phyloP scores from a whole-genome alignment of 1,140 invertebrate genomes.

The Drosophila repletoides region DNA sequence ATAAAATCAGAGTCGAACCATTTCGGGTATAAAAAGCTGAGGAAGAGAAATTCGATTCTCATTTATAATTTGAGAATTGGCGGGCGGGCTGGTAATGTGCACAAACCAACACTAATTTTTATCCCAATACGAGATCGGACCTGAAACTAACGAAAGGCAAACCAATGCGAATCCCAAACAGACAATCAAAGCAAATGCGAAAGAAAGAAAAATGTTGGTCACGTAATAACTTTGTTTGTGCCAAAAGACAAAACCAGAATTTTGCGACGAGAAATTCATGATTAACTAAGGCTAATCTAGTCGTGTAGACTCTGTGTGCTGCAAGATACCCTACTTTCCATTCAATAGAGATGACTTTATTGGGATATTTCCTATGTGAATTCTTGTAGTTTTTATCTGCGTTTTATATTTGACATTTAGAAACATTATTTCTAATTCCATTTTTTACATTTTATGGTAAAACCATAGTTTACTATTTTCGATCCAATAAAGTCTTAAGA shows the following conservation, averaged over 20 bases:
- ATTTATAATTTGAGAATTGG: slow-evolving; percentile 48
- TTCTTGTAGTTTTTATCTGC: no score
- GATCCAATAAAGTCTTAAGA: no score
- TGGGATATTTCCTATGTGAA: no score
- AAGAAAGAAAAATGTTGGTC: slow-evolving; percentile 59
- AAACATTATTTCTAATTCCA: no score
- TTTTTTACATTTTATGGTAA: no score
- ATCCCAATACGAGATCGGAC: slow-evolving; percentile 3
- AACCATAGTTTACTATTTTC: no score
- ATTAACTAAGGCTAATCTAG: slow-evolving; percentile 56
- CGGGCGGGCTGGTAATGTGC: background rate
- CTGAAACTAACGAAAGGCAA: slow-evolving; percentile 9
- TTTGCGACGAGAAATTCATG: slow-evolving; percentile 19
- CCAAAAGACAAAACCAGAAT: slow-evolving; percentile 17
- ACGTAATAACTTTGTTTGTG: slow-evolving; percentile 47
- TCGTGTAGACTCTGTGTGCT: no score
- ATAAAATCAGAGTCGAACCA: slow-evolving; percentile 4
- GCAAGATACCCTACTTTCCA: no score
- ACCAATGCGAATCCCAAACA: slow-evolving; percentile 26
- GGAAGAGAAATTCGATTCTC: slow-evolving; percentile 22
- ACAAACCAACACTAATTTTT: slow-evolving; percentile 49
- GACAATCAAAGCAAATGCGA: slow-evolving; percentile 48
- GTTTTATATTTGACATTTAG: no score
- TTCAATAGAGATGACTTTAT: no score
- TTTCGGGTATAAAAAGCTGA: slow-evolving; percentile 5